Base-by-base conservation (phyloP, 2,888 invertebrate species). In the Adelognathus sp. region DNA sequence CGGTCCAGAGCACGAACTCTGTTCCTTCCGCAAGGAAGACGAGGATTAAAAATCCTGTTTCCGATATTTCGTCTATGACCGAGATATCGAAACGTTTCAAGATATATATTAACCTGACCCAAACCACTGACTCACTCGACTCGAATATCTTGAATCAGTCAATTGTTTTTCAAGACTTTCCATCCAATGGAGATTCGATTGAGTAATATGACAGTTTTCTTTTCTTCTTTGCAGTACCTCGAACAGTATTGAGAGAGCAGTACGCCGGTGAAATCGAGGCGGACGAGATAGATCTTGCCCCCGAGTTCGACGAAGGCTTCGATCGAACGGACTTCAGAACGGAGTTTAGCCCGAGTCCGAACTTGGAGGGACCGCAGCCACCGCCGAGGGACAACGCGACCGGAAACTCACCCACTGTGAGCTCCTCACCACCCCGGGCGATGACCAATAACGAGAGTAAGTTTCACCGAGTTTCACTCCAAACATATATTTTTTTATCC, bases 231-330 rank as follows among this genome's bases (percentile, higher is more conserved):
- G 54, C 93, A 97, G 97, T 97, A 81, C 97, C 97, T 2, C 93
- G 97, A 82, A 96, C 95, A 89, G 96, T 97, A 67, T 92, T 97
- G 79, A 96, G 96, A 89, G 96, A 97, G 91, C 94, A 95, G 83
- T 97, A 95, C 92, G 96, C 97, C 88, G 96, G 96, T 79, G 94
- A 95, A 29, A 94, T 95, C 58, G 96, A 96, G 91, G 93, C 95
- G 81, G 97, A 97, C 90, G 97, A 97, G 90, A 93, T 94, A 79
- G 85, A 89, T 76, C 81, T 88, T 72, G 84, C 90, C 69, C 89
- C 91, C 69, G 91, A 92, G 73, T 90, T 91, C 80, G 79, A 83
- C 50, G 91, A 92, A 77, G 90, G 92, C 16, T 92, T 92, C 84
- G 91, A 92, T 82, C 90, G 92, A 61, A 92, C 92, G n/a, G 93